Conservation (phyloP, 2,888 invertebrate species). For the Melanotus villosus region DNA sequence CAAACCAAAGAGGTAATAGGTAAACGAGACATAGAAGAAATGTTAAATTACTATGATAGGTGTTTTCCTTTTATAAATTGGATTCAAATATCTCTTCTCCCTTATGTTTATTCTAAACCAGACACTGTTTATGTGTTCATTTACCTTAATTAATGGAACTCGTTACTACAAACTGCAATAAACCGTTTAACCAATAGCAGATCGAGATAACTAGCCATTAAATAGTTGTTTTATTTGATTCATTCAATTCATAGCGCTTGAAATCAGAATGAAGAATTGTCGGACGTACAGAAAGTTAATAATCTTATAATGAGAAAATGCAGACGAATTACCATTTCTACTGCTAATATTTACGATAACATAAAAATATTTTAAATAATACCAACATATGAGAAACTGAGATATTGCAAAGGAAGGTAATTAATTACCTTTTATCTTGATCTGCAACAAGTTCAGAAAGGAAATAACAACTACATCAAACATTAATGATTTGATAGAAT, state of each 20-base stretch:
- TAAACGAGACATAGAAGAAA: no score
- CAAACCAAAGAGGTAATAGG: no score
- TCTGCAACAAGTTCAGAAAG: no score
- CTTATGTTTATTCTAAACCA: constrained; percentile 3
- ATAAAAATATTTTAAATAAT: background rate
- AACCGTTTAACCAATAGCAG: constrained; percentile 22
- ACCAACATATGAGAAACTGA: no score
- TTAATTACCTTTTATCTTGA: no score
- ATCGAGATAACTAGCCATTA: constrained; percentile 16
- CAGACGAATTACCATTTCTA: background rate
- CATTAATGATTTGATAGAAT: no score
- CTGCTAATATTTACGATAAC: no score
- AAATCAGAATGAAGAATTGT: constrained; percentile 12
- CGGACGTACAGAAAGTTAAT: background rate
- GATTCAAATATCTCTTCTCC: constrained; percentile 6
- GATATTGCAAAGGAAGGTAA: no score
- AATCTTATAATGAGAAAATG: constrained; percentile 1
- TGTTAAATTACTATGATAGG: background rate
- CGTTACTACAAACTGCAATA: constrained; percentile 21
- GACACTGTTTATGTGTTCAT: constrained; percentile 22
- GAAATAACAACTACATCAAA: no score
- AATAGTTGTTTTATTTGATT: constrained; percentile 20
- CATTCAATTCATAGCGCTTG: background rate
- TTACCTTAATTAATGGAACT: constrained; percentile 23
- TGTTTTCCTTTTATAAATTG: background rate